Conservation (phyloP, 1,140 invertebrate species). For the Eurosta solidaginis region DNA sequence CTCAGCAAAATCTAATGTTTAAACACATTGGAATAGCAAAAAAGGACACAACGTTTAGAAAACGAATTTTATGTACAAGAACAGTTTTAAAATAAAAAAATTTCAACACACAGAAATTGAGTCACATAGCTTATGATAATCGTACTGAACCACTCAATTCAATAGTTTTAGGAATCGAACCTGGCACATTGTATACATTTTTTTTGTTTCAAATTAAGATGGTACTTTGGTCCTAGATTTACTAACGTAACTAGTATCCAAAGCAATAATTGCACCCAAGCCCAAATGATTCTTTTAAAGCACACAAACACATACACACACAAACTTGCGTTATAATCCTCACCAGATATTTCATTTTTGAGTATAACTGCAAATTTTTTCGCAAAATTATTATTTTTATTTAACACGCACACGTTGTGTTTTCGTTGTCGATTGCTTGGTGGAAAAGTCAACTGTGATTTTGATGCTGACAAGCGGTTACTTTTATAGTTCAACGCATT, state of each 20-base stretch:
- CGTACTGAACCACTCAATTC: too few relatives aligned
- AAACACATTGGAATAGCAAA: not conserved
- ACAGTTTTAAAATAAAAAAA: not conserved
- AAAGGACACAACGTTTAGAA: not conserved
- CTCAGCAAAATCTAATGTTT: conserved; percentile 42
- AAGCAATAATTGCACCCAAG: not conserved
- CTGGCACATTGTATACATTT: too few relatives aligned
- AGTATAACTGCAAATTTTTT: not conserved
- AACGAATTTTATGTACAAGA: not conserved
- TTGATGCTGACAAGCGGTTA: not conserved
- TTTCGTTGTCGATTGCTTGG: not conserved
- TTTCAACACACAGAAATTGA: too few relatives aligned
- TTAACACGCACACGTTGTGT: not conserved
- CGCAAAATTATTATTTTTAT: not conserved
- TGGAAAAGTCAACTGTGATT: conserved; percentile 21
- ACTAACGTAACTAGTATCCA: too few relatives aligned
- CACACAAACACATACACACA: not conserved
- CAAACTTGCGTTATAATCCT: not conserved
- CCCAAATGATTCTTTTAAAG: not conserved
- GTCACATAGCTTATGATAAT: too few relatives aligned
- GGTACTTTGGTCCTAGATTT: too few relatives aligned
- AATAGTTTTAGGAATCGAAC: too few relatives aligned
- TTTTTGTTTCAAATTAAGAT: too few relatives aligned
- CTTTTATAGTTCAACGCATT: conserved; percentile 22
- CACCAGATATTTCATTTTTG: conserved; percentile 34